A percentile compares a stretch with the other conserved stretches of the same genome.
Evolutionary conservation across 1,140 invertebrate genomes (phyloP).

Genomic region (Aphelinus atriplicis): DNA sequence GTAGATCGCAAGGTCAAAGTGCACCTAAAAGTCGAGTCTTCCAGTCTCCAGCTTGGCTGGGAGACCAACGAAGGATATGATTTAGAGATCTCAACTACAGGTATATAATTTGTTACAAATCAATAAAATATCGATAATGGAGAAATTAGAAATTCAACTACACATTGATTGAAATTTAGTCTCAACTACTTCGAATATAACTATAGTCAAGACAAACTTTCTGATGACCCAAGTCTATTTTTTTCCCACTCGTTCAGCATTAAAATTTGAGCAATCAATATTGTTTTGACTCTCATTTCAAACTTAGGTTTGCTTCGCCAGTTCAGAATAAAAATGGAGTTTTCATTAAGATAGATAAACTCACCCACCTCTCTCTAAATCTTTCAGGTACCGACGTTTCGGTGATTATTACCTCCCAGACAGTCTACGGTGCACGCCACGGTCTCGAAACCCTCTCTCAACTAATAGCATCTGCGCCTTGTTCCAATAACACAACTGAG

Average conservation of each 20-base stretch:
- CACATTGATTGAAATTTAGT: too few relatives aligned
- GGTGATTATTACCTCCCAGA: constrained; percentile 72
- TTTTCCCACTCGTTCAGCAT: too few relatives aligned
- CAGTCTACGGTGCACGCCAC: constrained; percentile 80
- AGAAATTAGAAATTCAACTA: too few relatives aligned
- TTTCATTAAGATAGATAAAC: background rate
- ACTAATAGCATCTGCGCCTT: constrained; percentile 65
- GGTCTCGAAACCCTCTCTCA: constrained; percentile 81
- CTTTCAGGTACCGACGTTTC: constrained; percentile 60
- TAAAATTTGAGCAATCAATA: too few relatives aligned
- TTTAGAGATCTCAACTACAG: constrained; percentile 69
- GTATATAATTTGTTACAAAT: constrained; percentile 48
- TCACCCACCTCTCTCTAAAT: too few relatives aligned
- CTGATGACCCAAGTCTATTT: too few relatives aligned
- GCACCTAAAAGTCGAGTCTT: constrained; percentile 63
- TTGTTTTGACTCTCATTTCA: too few relatives aligned
- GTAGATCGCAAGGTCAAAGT: constrained; percentile 67
- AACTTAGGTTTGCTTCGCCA: too few relatives aligned
- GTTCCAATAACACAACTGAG: constrained; percentile 1
- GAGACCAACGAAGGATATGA: constrained; percentile 74
- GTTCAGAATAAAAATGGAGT: background rate
- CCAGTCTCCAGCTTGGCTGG: constrained; percentile 68
- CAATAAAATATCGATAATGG: too few relatives aligned
- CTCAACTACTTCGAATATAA: too few relatives aligned
- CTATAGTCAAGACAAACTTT: too few relatives aligned